Conservation (phyloP, 2,797 vertebrate genomes). For the Xenentodon cancila region DNA sequence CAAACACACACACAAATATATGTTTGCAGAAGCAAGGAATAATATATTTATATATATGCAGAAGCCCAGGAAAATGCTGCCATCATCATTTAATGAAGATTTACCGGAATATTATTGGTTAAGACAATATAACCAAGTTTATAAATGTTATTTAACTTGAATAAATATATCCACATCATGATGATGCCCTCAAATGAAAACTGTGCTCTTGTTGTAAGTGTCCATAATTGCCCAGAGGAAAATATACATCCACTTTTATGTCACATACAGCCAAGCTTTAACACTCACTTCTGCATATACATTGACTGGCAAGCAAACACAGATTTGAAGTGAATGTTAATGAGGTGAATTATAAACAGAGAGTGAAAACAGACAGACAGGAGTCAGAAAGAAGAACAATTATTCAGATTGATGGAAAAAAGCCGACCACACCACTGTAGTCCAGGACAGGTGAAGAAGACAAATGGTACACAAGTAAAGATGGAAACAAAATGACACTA, state of each 20-base stretch:
- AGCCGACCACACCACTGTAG: slow-evolving; percentile 17
- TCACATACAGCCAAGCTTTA: not conserved
- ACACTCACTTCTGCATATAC: slow-evolving; percentile 53
- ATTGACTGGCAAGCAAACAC: slow-evolving; percentile 47
- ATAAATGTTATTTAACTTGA: not conserved
- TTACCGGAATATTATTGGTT: too few species aligned
- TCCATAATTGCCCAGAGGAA: not conserved
- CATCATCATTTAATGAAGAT: not conserved
- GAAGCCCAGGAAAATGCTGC: slow-evolving; percentile 38
- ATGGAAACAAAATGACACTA: not conserved
- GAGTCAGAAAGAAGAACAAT: not conserved
- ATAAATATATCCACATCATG: not conserved
- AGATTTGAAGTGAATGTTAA: slow-evolving; percentile 11
- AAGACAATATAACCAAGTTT: not conserved
- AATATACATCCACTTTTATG: not conserved
- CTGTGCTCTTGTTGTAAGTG: not conserved
- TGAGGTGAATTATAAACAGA: slow-evolving; percentile 17
- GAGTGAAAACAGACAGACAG: not conserved
- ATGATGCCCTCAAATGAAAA: not conserved
- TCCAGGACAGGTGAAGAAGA: slow-evolving; percentile 17
- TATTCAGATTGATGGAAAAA: slow-evolving; percentile 16
- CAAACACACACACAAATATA: slow-evolving; percentile 63
- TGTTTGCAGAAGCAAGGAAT: slow-evolving; percentile 55
- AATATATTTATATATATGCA: slow-evolving; percentile 45
- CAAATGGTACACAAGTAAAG: slow-evolving; percentile 1